Evolutionary conservation across 2,113 vertebrate genomes (phyloP).

Genomic region (Zeus faber): DNA sequence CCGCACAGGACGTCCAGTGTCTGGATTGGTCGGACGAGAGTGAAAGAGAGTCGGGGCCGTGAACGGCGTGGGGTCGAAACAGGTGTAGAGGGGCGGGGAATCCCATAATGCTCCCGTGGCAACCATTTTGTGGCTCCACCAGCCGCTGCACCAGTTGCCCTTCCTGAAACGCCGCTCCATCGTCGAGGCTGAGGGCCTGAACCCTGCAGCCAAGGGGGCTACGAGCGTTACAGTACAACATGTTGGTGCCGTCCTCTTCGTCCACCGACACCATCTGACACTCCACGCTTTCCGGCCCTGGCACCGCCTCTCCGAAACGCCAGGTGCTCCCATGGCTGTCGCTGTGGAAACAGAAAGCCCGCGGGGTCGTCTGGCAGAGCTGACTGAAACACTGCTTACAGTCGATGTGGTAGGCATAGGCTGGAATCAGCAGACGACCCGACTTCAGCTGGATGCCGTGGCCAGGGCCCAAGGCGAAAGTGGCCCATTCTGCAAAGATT

Average conservation of each 20-base stretch:
- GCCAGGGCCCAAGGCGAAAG: constrained; percentile 89
- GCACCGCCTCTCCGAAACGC: constrained; percentile 81
- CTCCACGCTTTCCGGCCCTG: constrained; percentile 84
- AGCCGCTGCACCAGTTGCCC: constrained; percentile 85
- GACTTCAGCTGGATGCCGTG: constrained; percentile 90
- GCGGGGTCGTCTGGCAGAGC: constrained; percentile 84
- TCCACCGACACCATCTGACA: constrained; percentile 91
- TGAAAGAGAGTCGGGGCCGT: neutral
- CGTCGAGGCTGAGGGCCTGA: constrained; percentile 85
- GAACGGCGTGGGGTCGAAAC: neutral
- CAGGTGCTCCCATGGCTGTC: constrained; percentile 86
- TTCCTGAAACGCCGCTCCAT: constrained; percentile 79
- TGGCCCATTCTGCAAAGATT: constrained; percentile 86
- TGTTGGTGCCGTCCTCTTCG: constrained; percentile 73
- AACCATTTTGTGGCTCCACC: constrained; percentile 83
- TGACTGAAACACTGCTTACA: constrained; percentile 86
- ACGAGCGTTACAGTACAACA: constrained; percentile 91
- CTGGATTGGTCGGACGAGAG: constrained; percentile 7
- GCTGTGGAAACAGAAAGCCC: constrained; percentile 88
- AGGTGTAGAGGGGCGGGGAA: constrained; percentile 79
- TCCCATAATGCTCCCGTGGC: constrained; percentile 88
- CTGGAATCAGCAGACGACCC: constrained; percentile 86
- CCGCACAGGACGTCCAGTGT: constrained; percentile 34
- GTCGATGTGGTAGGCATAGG: constrained; percentile 89
- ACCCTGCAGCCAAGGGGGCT: constrained; percentile 86